Percentiles rank a stretch among this genome's conserved stretches.
Conservation (phyloP, 2,113 vertebrate genomes). For the Mobula birostris region DNA sequence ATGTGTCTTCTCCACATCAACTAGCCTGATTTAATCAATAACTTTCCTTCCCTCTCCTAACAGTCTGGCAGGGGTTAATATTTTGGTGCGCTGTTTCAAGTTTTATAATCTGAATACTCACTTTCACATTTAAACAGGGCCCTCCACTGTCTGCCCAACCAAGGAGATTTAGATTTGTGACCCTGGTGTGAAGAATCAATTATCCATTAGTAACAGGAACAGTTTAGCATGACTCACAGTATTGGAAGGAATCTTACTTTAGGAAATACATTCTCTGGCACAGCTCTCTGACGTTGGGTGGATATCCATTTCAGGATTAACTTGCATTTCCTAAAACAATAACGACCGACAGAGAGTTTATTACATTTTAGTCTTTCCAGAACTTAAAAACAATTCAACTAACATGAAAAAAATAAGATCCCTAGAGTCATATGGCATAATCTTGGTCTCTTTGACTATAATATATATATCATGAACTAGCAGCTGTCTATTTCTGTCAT, state of each 20-base stretch:
- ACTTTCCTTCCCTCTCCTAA: not conserved
- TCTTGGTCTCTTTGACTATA: not conserved
- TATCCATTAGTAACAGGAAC: not conserved
- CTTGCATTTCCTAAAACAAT: conserved; percentile 12
- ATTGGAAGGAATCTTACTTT: not conserved
- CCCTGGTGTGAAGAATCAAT: not conserved
- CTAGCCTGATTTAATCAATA: not conserved
- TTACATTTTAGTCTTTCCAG: conserved; percentile 15
- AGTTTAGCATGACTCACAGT: not conserved
- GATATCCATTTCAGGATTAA: conserved; percentile 17
- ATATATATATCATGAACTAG: not conserved
- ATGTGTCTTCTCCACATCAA: not conserved
- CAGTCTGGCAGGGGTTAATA: not conserved
- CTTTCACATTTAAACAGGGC: not conserved
- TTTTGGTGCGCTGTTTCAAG: not conserved
- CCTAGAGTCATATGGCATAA: not conserved
- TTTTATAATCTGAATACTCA: not conserved
- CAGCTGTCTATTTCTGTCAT: not conserved
- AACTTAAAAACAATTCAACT: not conserved
- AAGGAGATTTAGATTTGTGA: not conserved
- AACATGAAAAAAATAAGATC: not conserved
- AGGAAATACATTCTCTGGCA: not conserved
- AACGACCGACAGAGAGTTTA: not conserved
- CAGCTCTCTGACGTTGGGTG: not conserved
- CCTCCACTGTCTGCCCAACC: not conserved